A percentile compares a stretch with the other conserved stretches of the same genome.
Conservation (phyloP, 2,888 invertebrate genomes). For the Diploptera punctata region DNA sequence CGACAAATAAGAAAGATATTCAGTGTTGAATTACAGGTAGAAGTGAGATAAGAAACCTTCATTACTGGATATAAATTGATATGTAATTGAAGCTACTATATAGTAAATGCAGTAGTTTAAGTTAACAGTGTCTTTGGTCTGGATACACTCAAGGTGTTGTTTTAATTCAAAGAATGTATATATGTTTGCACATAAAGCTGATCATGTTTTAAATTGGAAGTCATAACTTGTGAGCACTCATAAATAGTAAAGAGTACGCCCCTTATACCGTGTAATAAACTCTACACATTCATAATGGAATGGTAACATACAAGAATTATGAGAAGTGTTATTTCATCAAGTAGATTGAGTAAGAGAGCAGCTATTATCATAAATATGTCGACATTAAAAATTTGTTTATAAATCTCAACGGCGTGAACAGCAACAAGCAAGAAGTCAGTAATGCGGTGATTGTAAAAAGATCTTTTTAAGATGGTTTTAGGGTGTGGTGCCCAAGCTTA, state of each 20-base stretch:
- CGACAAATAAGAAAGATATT: no score
- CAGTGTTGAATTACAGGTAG: no score
- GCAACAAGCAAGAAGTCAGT: neutral
- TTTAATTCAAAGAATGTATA: no score
- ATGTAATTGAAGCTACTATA: no score
- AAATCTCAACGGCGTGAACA: conserved; percentile 25
- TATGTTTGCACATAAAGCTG: no score
- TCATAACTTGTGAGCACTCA: neutral
- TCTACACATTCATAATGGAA: conserved; percentile 13
- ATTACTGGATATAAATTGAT: no score
- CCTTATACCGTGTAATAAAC: conserved; percentile 1
- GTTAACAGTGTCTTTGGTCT: no score
- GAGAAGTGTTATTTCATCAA: conserved; percentile 30
- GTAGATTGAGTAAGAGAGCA: conserved; percentile 18
- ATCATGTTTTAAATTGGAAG: no score
- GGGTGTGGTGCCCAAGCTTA: conserved; percentile 12
- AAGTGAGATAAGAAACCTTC: no score
- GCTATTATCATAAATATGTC: conserved; percentile 33
- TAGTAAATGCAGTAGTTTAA: no score
- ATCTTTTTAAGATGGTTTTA: neutral
- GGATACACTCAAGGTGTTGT: no score
- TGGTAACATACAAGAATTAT: conserved; percentile 1
- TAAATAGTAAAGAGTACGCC: conserved; percentile 6
- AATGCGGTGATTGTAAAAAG: neutral
- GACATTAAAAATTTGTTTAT: conserved; percentile 22